Base-by-base conservation (phyloP, 1,140 invertebrate genomes). In the Elysia chlorotica region DNA sequence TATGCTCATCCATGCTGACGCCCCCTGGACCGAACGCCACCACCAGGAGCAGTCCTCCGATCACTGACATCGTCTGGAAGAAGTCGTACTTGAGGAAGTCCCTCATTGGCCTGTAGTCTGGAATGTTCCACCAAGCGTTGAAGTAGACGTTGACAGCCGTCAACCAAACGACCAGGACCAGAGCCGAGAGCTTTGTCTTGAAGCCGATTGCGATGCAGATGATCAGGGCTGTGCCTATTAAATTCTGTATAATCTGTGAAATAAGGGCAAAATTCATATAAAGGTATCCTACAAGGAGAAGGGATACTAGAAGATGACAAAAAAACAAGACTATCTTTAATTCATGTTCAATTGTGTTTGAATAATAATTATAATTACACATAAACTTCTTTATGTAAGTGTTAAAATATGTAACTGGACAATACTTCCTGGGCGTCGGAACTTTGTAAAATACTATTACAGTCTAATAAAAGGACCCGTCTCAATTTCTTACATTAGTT, bases 31-130 rank as follows among this genome's bases (percentile, higher is more conserved):
- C 98, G 75, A 99, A 91, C 63, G 96, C 96, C 1, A 99, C 97
- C 76, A 99, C 96, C 93, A 99, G 97, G 53, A 99, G 89, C n/a
- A 99, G 91, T 74, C 98, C 98, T 74, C 98, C 98, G 81, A 99
- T 94, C 41, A 99, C 98, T 65, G 97, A 99, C 74, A 99, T 88
- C 37, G 97, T 99, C 94, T 99, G 91, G 93, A 99, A 99, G 90
- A 99, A 99, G 89, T 99, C 98, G 85, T 99, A 99, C 91, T 99
- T 99, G 57, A 99, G 92, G 90, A 99, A 99, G 89, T 99, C 98
- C 86, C 97, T 91, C 77, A 99, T 93, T 23, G 97, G 95, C 83
- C 96, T 96, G 87, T 98, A 94, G 6, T 93, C 90, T 2, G 97
- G 96, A 85, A 99, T 93, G 73, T 91, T 92, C 98, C 98, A 99